A percentile compares a stretch with the other conserved stretches of the same genome.
Conservation (phyloP, 2,113 vertebrate species). For the Ranitomeya imitator region DNA sequence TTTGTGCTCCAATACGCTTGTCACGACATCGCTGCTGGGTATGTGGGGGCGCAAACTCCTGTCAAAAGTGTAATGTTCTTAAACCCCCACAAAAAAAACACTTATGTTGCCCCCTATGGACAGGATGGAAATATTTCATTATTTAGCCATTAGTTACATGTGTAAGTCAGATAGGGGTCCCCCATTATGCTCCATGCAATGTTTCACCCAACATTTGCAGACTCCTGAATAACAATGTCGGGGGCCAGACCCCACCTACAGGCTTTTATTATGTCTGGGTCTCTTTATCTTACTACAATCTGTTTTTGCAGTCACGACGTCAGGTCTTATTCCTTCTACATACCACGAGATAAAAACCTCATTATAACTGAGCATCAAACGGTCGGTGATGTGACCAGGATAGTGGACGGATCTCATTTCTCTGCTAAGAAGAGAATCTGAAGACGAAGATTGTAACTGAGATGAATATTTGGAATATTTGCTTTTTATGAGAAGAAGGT, state of each 20-base stretch:
- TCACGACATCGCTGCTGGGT: neutral
- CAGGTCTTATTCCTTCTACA: neutral
- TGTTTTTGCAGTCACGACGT: neutral
- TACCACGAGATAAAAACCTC: neutral
- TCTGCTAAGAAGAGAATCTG: neutral
- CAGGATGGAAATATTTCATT: too few species aligned
- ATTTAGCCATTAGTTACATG: too few species aligned
- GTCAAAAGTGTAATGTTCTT: too few species aligned
- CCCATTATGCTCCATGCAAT: too few species aligned
- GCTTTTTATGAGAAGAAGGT: neutral
- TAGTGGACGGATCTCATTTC: neutral
- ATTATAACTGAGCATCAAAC: neutral
- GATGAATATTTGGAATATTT: neutral
- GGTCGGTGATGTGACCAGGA: neutral
- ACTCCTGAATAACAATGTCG: too few species aligned
- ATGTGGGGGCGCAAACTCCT: too few species aligned
- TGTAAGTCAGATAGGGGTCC: too few species aligned
- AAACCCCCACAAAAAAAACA: too few species aligned
- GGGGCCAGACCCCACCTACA: too few species aligned
- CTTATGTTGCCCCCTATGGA: too few species aligned
- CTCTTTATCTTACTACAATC: neutral
- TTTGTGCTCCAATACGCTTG: neutral
- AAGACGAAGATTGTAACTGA: neutral
- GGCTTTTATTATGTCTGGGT: too few species aligned
- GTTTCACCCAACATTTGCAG: too few species aligned